Evolutionary conservation across 2,888 invertebrate species (phyloP).

Genomic region (Oscheius myriophilus): DNA sequence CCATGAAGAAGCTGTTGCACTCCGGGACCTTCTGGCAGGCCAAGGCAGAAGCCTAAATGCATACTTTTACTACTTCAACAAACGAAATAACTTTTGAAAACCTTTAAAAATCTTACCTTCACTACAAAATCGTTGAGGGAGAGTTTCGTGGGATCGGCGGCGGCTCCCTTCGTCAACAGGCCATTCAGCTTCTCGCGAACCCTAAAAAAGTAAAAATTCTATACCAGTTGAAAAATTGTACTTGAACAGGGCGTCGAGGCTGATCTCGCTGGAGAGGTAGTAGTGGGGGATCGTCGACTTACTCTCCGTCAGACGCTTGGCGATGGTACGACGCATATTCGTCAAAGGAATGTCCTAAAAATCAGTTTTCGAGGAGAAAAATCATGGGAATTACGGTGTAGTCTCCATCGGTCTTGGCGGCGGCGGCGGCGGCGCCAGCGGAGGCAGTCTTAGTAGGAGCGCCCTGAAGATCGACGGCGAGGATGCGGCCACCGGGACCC

Average conservation of each 20-base stretch:
- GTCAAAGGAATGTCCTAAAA: constrained; percentile 46
- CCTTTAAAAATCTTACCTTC: constrained; percentile 75
- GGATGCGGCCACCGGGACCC: constrained; percentile 70
- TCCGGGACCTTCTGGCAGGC: constrained; percentile 74
- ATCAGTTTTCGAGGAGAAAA: not conserved
- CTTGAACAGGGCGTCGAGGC: constrained; percentile 81
- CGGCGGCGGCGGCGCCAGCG: constrained; percentile 53
- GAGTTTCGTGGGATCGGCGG: constrained; percentile 71
- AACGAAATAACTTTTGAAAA: too few relatives aligned
- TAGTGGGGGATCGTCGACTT: constrained; percentile 90
- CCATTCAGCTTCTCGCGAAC: constrained; percentile 75
- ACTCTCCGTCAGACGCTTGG: constrained; percentile 78
- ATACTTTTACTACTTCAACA: not conserved
- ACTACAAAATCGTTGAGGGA: constrained; percentile 80
- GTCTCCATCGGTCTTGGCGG: constrained; percentile 16
- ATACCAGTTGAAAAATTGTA: constrained; percentile 60
- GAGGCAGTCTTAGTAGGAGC: constrained; percentile 66
- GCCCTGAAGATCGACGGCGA: constrained; percentile 72
- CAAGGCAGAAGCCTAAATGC: constrained; percentile 75
- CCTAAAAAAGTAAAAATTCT: constrained; percentile 72
- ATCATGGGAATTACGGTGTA: constrained; percentile 30
- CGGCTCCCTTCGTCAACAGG: constrained; percentile 55
- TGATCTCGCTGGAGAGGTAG: constrained; percentile 87
- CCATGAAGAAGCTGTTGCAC: constrained; percentile 95
- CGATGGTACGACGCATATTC: constrained; percentile 75